Percentiles rank a stretch among this genome's conserved stretches.
These are phyloP conservation scores for Oryzias celebensis DNA, from an alignment of 2,113 vertebrate species.

Conservation along the genomic window DNA sequence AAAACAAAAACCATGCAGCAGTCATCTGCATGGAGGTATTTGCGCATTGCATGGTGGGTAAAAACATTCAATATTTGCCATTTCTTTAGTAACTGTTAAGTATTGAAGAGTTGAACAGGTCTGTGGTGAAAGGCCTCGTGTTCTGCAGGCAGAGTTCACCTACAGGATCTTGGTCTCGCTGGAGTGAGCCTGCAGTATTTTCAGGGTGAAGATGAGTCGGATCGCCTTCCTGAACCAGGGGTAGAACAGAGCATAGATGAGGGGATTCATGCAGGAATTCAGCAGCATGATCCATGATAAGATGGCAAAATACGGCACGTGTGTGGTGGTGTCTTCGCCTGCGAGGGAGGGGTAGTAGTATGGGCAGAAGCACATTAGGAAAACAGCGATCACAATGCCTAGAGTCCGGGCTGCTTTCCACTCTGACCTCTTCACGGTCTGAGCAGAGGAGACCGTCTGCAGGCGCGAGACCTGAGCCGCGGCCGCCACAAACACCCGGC, in stretches of 20 bases:
- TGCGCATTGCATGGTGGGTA: too few relatives aligned
- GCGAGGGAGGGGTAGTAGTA: slow-evolving; percentile 31
- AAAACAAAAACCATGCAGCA: too few relatives aligned
- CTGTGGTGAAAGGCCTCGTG: background rate
- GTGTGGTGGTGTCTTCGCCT: slow-evolving; percentile 16
- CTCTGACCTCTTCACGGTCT: slow-evolving; percentile 24
- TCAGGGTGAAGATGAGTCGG: slow-evolving; percentile 58
- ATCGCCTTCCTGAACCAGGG: slow-evolving; percentile 10
- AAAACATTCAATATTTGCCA: too few relatives aligned
- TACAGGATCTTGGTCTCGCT: slow-evolving; percentile 7
- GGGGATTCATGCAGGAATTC: slow-evolving; percentile 52
- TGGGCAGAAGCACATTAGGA: slow-evolving; percentile 45
- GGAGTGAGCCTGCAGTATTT: slow-evolving; percentile 25
- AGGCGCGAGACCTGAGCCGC: slow-evolving; percentile 49
- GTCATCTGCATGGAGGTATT: too few relatives aligned
- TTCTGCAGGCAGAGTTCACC: background rate
- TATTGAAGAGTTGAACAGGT: too few relatives aligned
- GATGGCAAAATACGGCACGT: background rate
- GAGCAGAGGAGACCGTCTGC: background rate
- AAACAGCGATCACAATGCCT: slow-evolving; percentile 38
- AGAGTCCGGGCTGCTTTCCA: slow-evolving; percentile 57
- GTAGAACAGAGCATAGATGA: slow-evolving; percentile 32
- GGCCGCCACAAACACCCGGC: slow-evolving; percentile 50
- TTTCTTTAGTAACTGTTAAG: too few relatives aligned
- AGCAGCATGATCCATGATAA: slow-evolving; percentile 23